phyloP scores from a whole-genome alignment of 1,140 invertebrate species.

The Lepidostoma basale region DNA sequence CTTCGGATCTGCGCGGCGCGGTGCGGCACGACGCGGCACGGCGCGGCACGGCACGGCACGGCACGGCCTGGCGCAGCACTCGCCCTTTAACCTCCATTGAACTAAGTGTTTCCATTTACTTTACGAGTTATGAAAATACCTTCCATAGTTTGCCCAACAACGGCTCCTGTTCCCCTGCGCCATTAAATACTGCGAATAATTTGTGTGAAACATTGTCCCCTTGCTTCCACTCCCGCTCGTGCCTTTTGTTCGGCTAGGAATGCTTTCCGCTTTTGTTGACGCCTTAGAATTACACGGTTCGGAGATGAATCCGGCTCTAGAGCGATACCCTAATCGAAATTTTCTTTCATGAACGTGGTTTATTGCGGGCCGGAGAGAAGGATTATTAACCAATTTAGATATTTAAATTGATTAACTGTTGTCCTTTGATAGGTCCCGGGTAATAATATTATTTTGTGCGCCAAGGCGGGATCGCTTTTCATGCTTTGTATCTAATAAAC shows the following conservation, averaged over 20 bases:
- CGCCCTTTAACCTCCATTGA: neutral
- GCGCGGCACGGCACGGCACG: no score
- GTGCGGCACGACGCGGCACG: no score
- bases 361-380: no score
- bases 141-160: neutral
- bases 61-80: no score
- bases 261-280: slow-evolving; percentile 19
- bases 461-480: no score
- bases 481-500: no score
- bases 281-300: slow-evolving; percentile 8
- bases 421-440: no score
- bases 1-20: no score
- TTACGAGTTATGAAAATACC: neutral
- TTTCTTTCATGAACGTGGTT: no score
- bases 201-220: slow-evolving; percentile 11
- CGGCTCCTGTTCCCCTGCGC: neutral
- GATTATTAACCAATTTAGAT: no score
- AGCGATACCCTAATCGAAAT: neutral
- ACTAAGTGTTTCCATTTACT: neutral
- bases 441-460: no score
- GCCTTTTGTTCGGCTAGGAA: slow-evolving; percentile 16
- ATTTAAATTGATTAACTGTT: no score
- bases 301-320: neutral
- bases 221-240: neutral
- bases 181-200: slow-evolving; percentile 18